phyloP scores from a whole-genome alignment of 2,888 invertebrate genomes.

The Phorcus lineatus region DNA sequence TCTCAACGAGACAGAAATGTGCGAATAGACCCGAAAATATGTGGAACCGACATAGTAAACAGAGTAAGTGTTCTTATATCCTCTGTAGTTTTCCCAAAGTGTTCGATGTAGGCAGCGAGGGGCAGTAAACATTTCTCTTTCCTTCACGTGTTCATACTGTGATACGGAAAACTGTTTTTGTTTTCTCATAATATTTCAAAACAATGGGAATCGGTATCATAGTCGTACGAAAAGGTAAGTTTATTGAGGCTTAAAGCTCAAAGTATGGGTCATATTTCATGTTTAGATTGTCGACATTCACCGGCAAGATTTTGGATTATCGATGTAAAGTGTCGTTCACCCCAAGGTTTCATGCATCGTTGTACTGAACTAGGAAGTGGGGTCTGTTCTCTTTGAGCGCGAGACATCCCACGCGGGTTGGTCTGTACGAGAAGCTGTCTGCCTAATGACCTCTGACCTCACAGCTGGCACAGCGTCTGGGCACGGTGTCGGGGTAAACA shows the following conservation, averaged over 20 bases:
- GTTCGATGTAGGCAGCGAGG: neutral
- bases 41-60: conserved; percentile 62
- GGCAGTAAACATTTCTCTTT: neutral
- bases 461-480: too few relatives aligned
- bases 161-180: neutral
- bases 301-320: neutral
- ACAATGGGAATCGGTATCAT: too few relatives aligned
- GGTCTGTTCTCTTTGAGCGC: neutral
- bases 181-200: neutral
- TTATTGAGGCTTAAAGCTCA: too few relatives aligned
- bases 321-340: conserved; percentile 1
- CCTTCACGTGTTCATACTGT: conserved; percentile 38
- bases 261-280: too few relatives aligned
- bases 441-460: too few relatives aligned
- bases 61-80: conserved; percentile 49
- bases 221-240: too few relatives aligned
- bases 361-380: neutral
- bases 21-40: conserved; percentile 58
- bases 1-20: conserved; percentile 52
- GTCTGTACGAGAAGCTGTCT: too few relatives aligned
- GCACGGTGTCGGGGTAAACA: neutral
- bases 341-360: neutral
- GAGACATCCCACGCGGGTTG: too few relatives aligned
- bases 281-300: too few relatives aligned
- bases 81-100: neutral